These are phyloP conservation scores for Thyatira batis DNA, from an alignment of 2,888 invertebrate species.

Conservation along the genomic window DNA sequence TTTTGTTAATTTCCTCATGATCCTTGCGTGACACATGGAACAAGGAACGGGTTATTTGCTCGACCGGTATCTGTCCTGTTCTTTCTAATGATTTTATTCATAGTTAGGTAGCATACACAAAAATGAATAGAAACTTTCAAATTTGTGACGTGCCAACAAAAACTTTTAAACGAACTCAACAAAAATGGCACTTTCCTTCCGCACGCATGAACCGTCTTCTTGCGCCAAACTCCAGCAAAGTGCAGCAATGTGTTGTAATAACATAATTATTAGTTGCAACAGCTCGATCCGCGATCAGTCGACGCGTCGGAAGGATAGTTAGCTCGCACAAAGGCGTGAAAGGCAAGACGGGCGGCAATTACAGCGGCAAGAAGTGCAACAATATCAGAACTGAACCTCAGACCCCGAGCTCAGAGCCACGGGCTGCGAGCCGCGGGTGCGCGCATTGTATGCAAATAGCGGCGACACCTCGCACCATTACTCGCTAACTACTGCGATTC, in stretches of 20 bases:
- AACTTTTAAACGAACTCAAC: too few relatives aligned
- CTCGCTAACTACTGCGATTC: background rate
- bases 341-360: constrained; percentile 19
- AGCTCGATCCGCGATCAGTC: background rate
- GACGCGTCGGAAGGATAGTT: constrained; percentile 3
- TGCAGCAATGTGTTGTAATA: background rate
- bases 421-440: constrained; percentile 13
- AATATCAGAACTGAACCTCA: constrained; percentile 16
- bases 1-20: too few relatives aligned
- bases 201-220: background rate
- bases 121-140: too few relatives aligned
- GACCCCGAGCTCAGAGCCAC: constrained; percentile 2
- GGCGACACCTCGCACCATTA: constrained; percentile 24
- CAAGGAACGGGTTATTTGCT: too few relatives aligned
- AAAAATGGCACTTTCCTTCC: constrained; percentile 2
- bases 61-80: too few relatives aligned
- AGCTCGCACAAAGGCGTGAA: constrained; percentile 5
- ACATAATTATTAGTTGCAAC: background rate
- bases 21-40: too few relatives aligned
- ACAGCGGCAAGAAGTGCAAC: constrained; percentile 26
- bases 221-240: background rate
- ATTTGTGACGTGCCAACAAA: too few relatives aligned
- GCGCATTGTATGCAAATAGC: constrained; percentile 57
- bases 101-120: too few relatives aligned
- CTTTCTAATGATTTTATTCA: too few relatives aligned